Evolutionary conservation across 2,113 vertebrate genomes (phyloP), one percentile per base, ranked within the genome.

Genomic region (Albula goreensis): DNA sequence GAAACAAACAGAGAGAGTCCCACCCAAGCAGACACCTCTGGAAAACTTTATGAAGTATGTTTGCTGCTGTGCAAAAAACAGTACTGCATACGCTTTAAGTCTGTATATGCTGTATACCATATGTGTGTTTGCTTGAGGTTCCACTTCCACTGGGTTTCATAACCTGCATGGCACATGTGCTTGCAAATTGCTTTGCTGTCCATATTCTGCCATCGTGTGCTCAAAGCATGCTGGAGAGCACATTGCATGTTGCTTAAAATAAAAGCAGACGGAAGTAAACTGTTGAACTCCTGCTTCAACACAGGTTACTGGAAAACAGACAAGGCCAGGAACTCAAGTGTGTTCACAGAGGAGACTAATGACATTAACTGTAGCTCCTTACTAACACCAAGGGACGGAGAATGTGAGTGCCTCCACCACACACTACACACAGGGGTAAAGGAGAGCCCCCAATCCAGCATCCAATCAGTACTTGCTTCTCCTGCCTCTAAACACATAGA

Each of bases 281-380:
- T 88, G 83, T 96, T 94, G 90, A 91, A 91, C 91, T 88, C 91
- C 91, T 94, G 94, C 94, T 94, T 94, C 95, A 93, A 93, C 94
- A 93, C 97, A 99, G 98, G 98, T 97, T 99, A 99, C 96, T 99
- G 98, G 98, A 99, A 97, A 96, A 94, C 96, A 95, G 98, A 99
- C 96, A 97, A 97, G 96, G 95, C 96, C 95, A 96, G 96, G 97
- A 94, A 96, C 91, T 94, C 97, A 93, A 94, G 94, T 94, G 95
- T 97, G 94, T 94, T 96, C 94, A 93, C 92, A 89, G 97, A 99
- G 93, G 98, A 99, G 91, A 94, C 93, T 93, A 95, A 96, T 94
- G 94, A 96, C 92, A 96, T 96, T 97, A 99, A 98, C 96, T 98
- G 94, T 98, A 96, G 95, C 94, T 96, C 96, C 92, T 98, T 99